phyloP scores from a whole-genome alignment of 2,113 vertebrate genomes.

The Crotalus tigris region DNA sequence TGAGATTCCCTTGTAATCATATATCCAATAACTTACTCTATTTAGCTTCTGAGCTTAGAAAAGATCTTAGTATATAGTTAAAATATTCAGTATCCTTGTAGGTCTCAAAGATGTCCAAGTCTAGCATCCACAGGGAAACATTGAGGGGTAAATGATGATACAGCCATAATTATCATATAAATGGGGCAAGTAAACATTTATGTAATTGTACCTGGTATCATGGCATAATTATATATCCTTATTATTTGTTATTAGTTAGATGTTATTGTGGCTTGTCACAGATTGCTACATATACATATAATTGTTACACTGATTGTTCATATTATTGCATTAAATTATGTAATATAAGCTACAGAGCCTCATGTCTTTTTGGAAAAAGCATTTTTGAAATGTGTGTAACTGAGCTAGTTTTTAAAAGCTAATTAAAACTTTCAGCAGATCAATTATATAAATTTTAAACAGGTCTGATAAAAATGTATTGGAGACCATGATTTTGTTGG shows the following conservation, averaged over 20 bases:
- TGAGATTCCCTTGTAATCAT: background rate
- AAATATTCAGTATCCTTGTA: background rate
- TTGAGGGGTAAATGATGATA: background rate
- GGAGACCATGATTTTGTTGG: constrained; percentile 8
- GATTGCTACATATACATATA: background rate
- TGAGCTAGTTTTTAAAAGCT: background rate
- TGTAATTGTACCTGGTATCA: background rate
- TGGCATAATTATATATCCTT: background rate
- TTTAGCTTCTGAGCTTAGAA: background rate
- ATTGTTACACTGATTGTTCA: background rate
- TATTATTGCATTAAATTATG: background rate
- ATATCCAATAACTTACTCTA: background rate
- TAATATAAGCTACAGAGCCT: background rate
- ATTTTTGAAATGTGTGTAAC: background rate
- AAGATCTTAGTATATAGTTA: background rate
- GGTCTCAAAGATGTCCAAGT: background rate
- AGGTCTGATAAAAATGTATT: constrained; percentile 17
- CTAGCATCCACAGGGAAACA: background rate
- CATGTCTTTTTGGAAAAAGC: background rate
- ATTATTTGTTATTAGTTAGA: background rate
- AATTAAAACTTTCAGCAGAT: background rate
- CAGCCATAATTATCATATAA: background rate
- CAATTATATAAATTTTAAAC: background rate
- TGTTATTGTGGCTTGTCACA: background rate
- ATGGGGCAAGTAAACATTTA: background rate